Evolutionary conservation across 2,888 invertebrate genomes (phyloP), one percentile per base, ranked within the genome.

Genomic region (Dyspetes luteomarginatus): DNA sequence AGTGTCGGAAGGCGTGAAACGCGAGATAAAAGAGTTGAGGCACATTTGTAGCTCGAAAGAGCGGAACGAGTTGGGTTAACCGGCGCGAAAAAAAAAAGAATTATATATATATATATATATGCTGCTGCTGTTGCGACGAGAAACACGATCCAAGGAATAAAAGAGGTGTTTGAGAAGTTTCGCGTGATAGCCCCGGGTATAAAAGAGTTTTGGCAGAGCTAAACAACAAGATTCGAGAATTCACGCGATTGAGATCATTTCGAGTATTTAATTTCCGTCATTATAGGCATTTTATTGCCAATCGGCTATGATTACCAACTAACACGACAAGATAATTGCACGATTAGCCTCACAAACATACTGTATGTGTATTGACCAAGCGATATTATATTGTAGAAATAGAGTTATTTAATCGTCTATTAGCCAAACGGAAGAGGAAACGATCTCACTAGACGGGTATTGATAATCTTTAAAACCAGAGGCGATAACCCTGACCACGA

Each of bases 101-200:
- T 48, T 4, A n/a, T n/a, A n/a, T n/a, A n/a, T n/a, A n/a, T n/a
- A n/a, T n/a, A n/a, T n/a, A n/a, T n/a, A n/a, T n/a, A n/a, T n/a
- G n/a, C n/a, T 17, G 17, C 15, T 15, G 48, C 36, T 48, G 48
- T 17, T 17, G 48, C 3, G 48, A 5, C 48, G n/a, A 15, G 17
- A 15, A 48, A 15, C 15, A 48, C 17, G 48, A 48, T 48, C 17
- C 17, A 12, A 22, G n/a, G 30, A 41, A 15, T 24, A 62, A 62
- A 62, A 36, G 52, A 41, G n/a, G 12, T 12, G n/a, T 72, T 60
- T 41, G 52, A 62, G 30, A 12, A 5, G 24, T 22, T 48, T 80
- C 26, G 80, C 80, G 71, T 75, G 80, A 75, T 75, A 45, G 75
- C 80, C 80, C 26, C 58, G 30, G 75, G 80, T 48, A 36, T 58